phyloP scores from a whole-genome alignment of 2,113 vertebrate genomes.

The Procavia capensis region DNA sequence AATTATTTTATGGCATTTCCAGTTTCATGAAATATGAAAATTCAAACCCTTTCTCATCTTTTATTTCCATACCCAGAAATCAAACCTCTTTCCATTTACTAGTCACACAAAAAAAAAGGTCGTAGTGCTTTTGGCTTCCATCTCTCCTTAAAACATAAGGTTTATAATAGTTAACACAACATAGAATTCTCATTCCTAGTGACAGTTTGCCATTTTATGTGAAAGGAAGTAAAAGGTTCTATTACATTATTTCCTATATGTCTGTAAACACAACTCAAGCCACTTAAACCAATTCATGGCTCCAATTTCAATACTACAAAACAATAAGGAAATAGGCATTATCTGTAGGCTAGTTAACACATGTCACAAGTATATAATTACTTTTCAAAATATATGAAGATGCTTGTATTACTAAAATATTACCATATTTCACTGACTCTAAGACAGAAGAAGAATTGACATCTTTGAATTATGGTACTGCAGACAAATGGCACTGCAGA shows the following conservation, averaged over 20 bases:
- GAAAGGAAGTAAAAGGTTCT: neutral
- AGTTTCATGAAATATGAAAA: slow-evolving; percentile 45
- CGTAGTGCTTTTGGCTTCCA: slow-evolving; percentile 6
- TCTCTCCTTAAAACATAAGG: slow-evolving; percentile 31
- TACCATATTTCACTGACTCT: neutral
- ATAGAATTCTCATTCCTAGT: slow-evolving; percentile 32
- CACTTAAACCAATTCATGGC: slow-evolving; percentile 11
- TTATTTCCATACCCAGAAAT: slow-evolving; percentile 20
- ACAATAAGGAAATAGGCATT: slow-evolving; percentile 7
- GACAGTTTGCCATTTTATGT: slow-evolving; percentile 2
- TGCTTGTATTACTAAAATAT: slow-evolving; percentile 16
- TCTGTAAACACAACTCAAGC: slow-evolving; percentile 43
- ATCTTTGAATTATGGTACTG: no score
- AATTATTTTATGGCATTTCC: slow-evolving; percentile 43
- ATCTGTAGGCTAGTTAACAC: neutral
- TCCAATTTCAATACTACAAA: slow-evolving; percentile 20
- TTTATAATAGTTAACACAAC: slow-evolving; percentile 33
- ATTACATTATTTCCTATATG: neutral
- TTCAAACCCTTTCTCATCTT: slow-evolving; percentile 25
- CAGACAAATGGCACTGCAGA: no score
- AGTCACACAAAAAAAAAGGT: slow-evolving; percentile 3
- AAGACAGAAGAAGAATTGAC: no score
- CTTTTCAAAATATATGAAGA: neutral
- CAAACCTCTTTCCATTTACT: slow-evolving; percentile 21
- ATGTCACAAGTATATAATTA: slow-evolving; percentile 12